Evolutionary conservation across 1,140 invertebrate genomes (phyloP).

Genomic region (Drosophila yakuba): DNA sequence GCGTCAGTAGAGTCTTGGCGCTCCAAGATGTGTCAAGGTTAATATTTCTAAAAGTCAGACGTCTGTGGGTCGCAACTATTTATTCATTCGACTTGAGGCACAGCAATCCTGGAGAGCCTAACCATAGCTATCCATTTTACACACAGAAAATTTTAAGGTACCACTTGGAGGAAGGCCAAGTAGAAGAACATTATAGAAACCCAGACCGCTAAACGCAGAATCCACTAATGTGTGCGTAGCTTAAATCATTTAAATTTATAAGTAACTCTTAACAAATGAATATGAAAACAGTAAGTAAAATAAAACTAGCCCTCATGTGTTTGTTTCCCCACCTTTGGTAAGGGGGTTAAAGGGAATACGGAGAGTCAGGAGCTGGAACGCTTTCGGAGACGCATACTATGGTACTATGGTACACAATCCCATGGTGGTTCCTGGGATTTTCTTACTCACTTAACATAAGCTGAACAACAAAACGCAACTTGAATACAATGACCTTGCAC

Average conservation of each 20-base stretch:
- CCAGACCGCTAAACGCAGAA: slow-evolving; percentile 36
- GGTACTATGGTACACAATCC: slow-evolving; percentile 21
- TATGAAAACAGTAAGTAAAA: slow-evolving; percentile 82
- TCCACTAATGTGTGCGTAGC: slow-evolving; percentile 70
- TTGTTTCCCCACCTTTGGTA: slow-evolving; percentile 82
- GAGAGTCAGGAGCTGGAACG: slow-evolving; percentile 19
- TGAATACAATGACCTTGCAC: slow-evolving; percentile 53
- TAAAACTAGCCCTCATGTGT: slow-evolving; percentile 73
- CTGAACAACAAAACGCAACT: slow-evolving; percentile 32
- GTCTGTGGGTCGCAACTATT: slow-evolving; percentile 21
- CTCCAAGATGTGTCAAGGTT: slow-evolving; percentile 18
- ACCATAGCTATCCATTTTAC: slow-evolving; percentile 31
- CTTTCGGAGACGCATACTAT: slow-evolving; percentile 6
- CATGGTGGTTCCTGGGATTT: slow-evolving; percentile 68
- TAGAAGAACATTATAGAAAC: slow-evolving; percentile 20
- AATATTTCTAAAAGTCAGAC: slow-evolving; percentile 31
- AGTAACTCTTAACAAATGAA: slow-evolving; percentile 78
- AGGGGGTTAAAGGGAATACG: slow-evolving; percentile 72
- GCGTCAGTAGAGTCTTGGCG: slow-evolving; percentile 55
- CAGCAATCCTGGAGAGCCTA: slow-evolving; percentile 13
- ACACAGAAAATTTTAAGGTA: slow-evolving; percentile 43
- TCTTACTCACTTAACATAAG: slow-evolving; percentile 35
- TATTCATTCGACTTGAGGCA: slow-evolving; percentile 26
- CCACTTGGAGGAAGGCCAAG: slow-evolving; percentile 8
- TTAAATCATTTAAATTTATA: slow-evolving; percentile 76